Conservation (phyloP, 2,797 vertebrate genomes). For the Dallia pectoralis region DNA sequence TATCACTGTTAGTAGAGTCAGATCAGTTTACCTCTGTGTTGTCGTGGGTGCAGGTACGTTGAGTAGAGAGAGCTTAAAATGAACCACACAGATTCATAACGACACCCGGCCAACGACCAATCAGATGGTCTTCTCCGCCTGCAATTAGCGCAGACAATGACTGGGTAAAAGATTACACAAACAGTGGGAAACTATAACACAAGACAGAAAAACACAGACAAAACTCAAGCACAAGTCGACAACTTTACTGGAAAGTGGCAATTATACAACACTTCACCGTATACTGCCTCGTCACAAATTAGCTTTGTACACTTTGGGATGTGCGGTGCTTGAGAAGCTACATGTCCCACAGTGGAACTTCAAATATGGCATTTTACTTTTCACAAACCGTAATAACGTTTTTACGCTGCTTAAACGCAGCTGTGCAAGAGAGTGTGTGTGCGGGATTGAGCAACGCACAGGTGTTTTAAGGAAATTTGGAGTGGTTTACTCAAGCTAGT, state of each 20-base stretch:
- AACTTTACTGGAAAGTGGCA: conserved; percentile 18
- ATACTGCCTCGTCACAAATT: conserved; percentile 20
- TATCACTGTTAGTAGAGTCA: conserved; percentile 42
- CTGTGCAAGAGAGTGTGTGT: conserved; percentile 30
- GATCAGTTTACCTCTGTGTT: conserved; percentile 32
- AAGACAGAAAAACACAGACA: not conserved
- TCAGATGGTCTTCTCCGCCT: conserved; percentile 30
- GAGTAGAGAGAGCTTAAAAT: conserved; percentile 43
- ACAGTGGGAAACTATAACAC: conserved; percentile 18
- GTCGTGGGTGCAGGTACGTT: conserved; percentile 54
- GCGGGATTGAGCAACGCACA: conserved; percentile 31
- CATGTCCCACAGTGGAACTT: conserved; percentile 15
- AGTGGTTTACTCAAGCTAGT: conserved; percentile 24
- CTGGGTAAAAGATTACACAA: conserved; percentile 30
- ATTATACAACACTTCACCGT: conserved; percentile 15
- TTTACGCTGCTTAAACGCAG: conserved; percentile 37
- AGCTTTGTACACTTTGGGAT: conserved; percentile 6
- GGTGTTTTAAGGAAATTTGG: conserved; percentile 6
- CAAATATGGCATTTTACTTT: conserved; percentile 46
- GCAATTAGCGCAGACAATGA: conserved; percentile 33
- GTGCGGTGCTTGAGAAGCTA: too few species aligned
- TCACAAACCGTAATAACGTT: conserved; percentile 58
- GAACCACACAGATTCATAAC: conserved; percentile 39
- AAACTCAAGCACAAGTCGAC: conserved; percentile 37
- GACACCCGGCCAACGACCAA: conserved; percentile 27